Base-by-base conservation (phyloP, 2,113 vertebrate genomes). In the Stigmatopora nigra region DNA sequence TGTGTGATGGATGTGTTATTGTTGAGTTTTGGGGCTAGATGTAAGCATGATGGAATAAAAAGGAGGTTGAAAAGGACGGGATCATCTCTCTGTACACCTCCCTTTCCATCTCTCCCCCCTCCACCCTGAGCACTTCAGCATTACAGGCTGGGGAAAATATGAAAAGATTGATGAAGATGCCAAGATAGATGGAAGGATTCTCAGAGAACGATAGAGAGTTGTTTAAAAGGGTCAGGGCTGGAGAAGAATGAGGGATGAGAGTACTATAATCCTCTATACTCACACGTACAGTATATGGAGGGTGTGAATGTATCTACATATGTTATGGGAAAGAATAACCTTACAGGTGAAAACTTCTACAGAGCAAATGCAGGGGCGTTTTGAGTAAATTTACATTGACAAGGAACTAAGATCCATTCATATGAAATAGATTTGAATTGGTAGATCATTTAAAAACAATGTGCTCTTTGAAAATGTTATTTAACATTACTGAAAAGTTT, bases 1-100 rank as follows among this genome's bases (percentile, higher is more conserved):
- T 47, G 56, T 65, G 73, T 88, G 87, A 88, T 88, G 78, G 84
- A 88, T 88, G 81, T 87, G 85, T 87, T 87, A 82, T 88, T 83
- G 82, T 83, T 73, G 78, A 71, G 81, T 82, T 84, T 81, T 87
- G 84, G 82, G 81, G 79, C 82, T 64, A 80, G 84, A 87, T 87
- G 81, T 82, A 79, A 80, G 74, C 74, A 82, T 88, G 87, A 88
- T 88, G 84, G 82, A 88, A 85, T 79, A 84, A 86, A 79, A 80
- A 82, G 82, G 72, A 71, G 82, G 79, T 82, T 76, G 70, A 75
- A 83, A 74, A 81, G 77, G 87, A 87, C 82, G 88, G 82, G 77
- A 89, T 80, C 85, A 87, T 87, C 83, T 87, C 87, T 87, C 82
- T 79, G 74, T 75, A 56, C 62, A 74, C 61, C 59, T 77, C 68